Evolutionary conservation across 2,888 invertebrate species (phyloP).

Genomic region (Gasteruption jaculator): DNA sequence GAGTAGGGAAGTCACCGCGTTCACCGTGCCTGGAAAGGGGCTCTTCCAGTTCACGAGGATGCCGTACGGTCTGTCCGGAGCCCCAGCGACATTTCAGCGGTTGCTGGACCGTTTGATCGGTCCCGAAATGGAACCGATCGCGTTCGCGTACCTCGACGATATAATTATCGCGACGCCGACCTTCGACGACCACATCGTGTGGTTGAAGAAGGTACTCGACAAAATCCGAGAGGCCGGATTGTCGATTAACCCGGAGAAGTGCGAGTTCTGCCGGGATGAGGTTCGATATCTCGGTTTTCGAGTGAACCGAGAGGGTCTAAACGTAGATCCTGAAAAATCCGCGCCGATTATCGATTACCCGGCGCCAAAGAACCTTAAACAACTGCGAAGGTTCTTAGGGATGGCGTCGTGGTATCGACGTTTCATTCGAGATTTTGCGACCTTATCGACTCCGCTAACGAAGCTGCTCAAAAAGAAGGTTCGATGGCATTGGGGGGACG

Average conservation of each 20-base stretch:
- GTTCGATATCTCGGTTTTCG: constrained; percentile 16
- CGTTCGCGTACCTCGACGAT: constrained; percentile 21
- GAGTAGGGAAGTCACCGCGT: constrained; percentile 23
- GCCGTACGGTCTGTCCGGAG: constrained; percentile 21
- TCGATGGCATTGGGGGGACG: constrained; percentile 11
- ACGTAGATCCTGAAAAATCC: constrained; percentile 13
- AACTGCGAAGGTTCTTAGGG: constrained; percentile 30
- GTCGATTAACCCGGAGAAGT: constrained; percentile 15
- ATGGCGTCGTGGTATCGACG: constrained; percentile 30
- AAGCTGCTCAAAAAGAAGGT: constrained; percentile 19
- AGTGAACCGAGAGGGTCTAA: constrained; percentile 13
- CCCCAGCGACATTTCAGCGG: constrained; percentile 23
- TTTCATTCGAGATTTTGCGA: constrained; percentile 24
- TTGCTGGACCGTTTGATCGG: constrained; percentile 17
- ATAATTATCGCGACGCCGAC: constrained; percentile 21
- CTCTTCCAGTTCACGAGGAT: constrained; percentile 20
- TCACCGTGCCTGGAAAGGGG: constrained; percentile 17
- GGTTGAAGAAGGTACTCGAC: constrained; percentile 7
- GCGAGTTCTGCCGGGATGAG: constrained; percentile 18
- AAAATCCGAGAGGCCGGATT: constrained; percentile 6
- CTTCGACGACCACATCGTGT: constrained; percentile 16
- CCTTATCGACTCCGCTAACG: constrained; percentile 22
- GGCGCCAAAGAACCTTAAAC: constrained; percentile 6
- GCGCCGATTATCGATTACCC: constrained; percentile 12
- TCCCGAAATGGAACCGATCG: constrained; percentile 16